These are phyloP conservation scores for Hemithea aestivaria DNA, from an alignment of 2,888 invertebrate species.

Conservation along the genomic window DNA sequence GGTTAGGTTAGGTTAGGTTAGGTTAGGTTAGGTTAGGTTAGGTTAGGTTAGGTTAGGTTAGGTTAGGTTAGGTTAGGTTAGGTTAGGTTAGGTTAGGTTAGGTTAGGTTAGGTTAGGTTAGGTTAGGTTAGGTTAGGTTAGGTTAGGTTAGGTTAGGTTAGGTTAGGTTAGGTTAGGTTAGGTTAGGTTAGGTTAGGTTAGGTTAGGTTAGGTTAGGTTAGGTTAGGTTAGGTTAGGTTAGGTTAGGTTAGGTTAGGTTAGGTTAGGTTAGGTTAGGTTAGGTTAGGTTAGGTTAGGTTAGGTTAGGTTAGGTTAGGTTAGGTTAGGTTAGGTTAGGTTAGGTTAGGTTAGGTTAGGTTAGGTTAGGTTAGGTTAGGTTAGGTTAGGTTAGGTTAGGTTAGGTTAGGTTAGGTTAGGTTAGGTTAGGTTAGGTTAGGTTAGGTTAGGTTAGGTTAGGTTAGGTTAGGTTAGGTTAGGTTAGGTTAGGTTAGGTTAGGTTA, in stretches of 20 bases:
- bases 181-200: slow-evolving; percentile 21
- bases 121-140: slow-evolving; percentile 21
- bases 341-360: slow-evolving; percentile 25
- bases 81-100: slow-evolving; percentile 9
- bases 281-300: slow-evolving; percentile 19
- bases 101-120: slow-evolving; percentile 17
- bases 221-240: slow-evolving; percentile 38
- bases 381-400: slow-evolving; percentile 24
- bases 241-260: slow-evolving; percentile 26
- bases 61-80: slow-evolving; percentile 12
- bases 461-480: slow-evolving; percentile 8
- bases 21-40: slow-evolving; percentile 18
- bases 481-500: slow-evolving; percentile 8
- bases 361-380: slow-evolving; percentile 25
- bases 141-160: slow-evolving; percentile 19
- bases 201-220: slow-evolving; percentile 27
- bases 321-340: slow-evolving; percentile 25
- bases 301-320: slow-evolving; percentile 24
- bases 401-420: slow-evolving; percentile 21
- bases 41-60: slow-evolving; percentile 19
- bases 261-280: slow-evolving; percentile 24
- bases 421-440: slow-evolving; percentile 8
- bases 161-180: slow-evolving; percentile 22
- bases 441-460: slow-evolving; percentile 9
- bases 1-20: slow-evolving; percentile 9